Evolutionary conservation across 2,113 vertebrate genomes (phyloP).

Genomic region (Podilymbus podiceps): DNA sequence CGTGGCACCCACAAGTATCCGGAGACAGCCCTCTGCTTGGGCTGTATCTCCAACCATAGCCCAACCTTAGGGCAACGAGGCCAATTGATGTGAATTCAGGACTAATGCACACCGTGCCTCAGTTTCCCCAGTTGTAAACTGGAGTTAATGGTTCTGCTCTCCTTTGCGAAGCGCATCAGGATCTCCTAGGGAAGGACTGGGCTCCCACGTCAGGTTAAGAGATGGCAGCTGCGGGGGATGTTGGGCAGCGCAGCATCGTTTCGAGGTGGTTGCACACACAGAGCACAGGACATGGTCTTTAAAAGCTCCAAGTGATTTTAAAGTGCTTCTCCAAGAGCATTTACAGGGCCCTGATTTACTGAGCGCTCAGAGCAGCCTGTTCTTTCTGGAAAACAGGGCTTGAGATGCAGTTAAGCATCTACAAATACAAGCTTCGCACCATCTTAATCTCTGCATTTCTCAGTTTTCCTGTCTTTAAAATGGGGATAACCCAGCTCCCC

Average conservation of each 20-base stretch:
- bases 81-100: rapidly evolving
- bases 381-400: neutral
- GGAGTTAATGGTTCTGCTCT: neutral
- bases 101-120: neutral
- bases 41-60: neutral
- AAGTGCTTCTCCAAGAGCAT: neutral
- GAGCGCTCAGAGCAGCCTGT: neutral
- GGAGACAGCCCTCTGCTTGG: neutral
- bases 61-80: neutral
- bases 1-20: rapidly evolving
- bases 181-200: neutral
- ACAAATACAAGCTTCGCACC: neutral
- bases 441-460: neutral
- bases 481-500: neutral
- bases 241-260: rapidly evolving
- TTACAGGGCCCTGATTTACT: constrained; percentile 18
- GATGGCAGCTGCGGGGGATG: rapidly evolving
- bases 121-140: rapidly evolving
- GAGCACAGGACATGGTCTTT: neutral
- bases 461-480: neutral
- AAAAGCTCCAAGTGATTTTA: neutral
- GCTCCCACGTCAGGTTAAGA: neutral
- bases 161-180: too few species aligned
- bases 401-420: neutral
- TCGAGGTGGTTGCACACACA: neutral